Evolutionary conservation across 2,888 invertebrate species (phyloP), one percentile per base, ranked within the genome.

Genomic region (Standfussiana lucernea): DNA sequence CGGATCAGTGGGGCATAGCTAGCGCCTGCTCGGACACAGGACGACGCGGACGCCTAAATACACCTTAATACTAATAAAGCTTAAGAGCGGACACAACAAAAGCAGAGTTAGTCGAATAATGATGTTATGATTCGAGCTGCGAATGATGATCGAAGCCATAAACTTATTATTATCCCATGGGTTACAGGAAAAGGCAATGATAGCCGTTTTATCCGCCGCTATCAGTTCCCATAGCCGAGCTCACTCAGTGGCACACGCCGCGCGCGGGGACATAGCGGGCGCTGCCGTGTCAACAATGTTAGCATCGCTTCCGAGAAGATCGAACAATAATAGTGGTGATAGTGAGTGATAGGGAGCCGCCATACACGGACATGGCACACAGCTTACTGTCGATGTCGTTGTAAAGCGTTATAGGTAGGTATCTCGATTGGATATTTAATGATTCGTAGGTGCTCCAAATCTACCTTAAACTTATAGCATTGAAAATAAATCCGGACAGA

Each of bases 251-350:
- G 73, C 56, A 56, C 69, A 35, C 28, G 53, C 28, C 28, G 7
- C 37, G 64, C 80, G n/a, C n/a, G n/a, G n/a, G n/a, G n/a, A n/a
- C 70, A 59, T 73, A 62, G 56, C 56, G 66, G 61, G 70, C 35
- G 47, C 35, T 61, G 74, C 37, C 40, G 67, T 28, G 64, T 45
- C 75, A 62, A 86, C 80, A 77, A 79, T 79, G 80, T 78, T 28
- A 21, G 59, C 73, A 71, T 73, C 67, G 76, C 32, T 86, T 87
- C 86, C 74, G 37, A 85, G 86, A 86, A 86, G 61, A 65, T 75
- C 56, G 50, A 82, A 86, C 78, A 75, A 83, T 72, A 85, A 72
- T 72, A 78, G 59, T 73, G 76, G 37, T 56, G 68, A 73, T 76
- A 67, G n/a, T 42, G 72, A 56, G 59, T 28, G 85, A 85, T 69